These are phyloP conservation scores for Cantharis nigra DNA, from an alignment of 2,888 invertebrate species.

Conservation along the genomic window DNA sequence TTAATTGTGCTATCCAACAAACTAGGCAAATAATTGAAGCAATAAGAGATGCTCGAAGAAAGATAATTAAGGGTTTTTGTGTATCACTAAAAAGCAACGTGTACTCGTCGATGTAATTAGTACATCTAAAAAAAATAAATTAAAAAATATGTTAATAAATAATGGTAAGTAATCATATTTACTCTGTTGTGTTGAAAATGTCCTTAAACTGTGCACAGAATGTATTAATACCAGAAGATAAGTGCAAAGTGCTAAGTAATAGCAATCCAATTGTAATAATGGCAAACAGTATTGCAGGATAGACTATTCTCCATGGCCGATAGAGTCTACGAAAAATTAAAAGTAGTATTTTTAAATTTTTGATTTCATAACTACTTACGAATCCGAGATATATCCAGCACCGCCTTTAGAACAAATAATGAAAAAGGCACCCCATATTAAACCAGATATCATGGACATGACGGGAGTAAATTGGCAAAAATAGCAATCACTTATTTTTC, in stretches of 20 bases:
- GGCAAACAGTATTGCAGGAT: constrained; percentile 35
- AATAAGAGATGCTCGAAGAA: constrained; percentile 17
- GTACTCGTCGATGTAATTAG: constrained; percentile 38
- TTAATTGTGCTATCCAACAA: constrained; percentile 39
- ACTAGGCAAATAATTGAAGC: constrained; percentile 27
- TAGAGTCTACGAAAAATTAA: constrained; percentile 36
- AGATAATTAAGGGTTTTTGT: constrained; percentile 20
- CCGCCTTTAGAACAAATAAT: constrained; percentile 43
- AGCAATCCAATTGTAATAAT: not conserved
- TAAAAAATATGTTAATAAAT: not conserved
- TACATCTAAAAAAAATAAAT: constrained; percentile 38
- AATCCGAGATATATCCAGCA: constrained; percentile 32
- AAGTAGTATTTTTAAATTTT: not conserved
- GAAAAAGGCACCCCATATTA: constrained; percentile 40
- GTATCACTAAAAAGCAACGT: constrained; percentile 36
- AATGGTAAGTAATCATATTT: constrained; percentile 21
- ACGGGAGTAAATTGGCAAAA: constrained; percentile 41
- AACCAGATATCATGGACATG: constrained; percentile 39
- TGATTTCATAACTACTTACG: constrained; percentile 36
- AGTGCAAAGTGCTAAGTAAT: constrained; percentile 10
- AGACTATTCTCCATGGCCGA: constrained; percentile 42
- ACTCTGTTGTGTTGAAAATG: constrained; percentile 37
- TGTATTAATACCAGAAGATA: constrained; percentile 33
- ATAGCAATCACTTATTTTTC: constrained; percentile 35
- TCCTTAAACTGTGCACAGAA: constrained; percentile 42